A percentile compares a stretch with the other conserved stretches of the same genome.
phyloP scores from a whole-genome alignment of 2,888 invertebrate genomes.

The Tenthredo distinguenda region DNA sequence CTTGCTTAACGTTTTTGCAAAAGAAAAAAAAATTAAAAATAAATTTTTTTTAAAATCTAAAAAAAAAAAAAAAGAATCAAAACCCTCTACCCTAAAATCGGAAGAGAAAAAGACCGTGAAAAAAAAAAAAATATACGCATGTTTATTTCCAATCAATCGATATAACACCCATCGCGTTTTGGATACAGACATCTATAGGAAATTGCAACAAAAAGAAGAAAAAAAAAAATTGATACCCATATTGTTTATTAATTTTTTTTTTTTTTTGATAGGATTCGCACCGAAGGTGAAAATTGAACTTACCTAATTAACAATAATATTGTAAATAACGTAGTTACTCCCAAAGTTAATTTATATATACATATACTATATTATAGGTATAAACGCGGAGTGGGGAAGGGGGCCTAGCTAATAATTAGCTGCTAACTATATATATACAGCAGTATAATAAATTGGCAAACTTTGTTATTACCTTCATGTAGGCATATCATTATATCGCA shows the following conservation, averaged over 20 bases:
- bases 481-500: background rate
- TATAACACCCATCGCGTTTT: background rate
- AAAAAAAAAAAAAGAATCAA: background rate
- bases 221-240: background rate
- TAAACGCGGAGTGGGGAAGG: background rate
- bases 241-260: background rate
- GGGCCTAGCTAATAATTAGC: background rate
- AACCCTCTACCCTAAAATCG: background rate
- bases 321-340: background rate
- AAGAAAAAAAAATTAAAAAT: background rate
- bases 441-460: background rate
- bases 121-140: background rate
- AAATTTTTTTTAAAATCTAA: too few species aligned
- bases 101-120: background rate
- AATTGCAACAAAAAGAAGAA: background rate
- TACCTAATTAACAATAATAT: background rate
- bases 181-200: slow-evolving; percentile 34
- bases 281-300: background rate
- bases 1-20: background rate
- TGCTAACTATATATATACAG: background rate
- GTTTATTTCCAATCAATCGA: background rate
- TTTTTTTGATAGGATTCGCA: background rate
- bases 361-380: too few species aligned
- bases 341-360: too few species aligned
- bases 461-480: background rate